Evolutionary conservation across 1,140 invertebrate species (phyloP), one percentile per base, ranked within the genome.

Genomic region (Aphelenchoides avenae): DNA sequence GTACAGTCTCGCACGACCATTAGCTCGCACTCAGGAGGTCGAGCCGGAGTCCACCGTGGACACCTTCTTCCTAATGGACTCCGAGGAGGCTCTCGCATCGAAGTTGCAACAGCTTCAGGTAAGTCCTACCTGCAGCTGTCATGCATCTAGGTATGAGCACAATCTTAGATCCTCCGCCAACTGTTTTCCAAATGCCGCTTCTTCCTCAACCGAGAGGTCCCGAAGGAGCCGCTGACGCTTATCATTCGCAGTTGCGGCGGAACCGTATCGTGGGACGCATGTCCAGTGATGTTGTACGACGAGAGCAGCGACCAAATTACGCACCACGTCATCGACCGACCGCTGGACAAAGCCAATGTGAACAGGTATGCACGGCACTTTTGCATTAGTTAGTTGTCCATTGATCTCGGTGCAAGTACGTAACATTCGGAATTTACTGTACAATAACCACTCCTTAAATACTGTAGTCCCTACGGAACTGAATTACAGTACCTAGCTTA

Each of bases 311-410:
- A 91, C 78, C 84, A 84, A 0, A 96, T 99, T 55, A 92, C 91
- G 5, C 92, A 99, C 83, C 93, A 99, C 64, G 89, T 99, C 77
- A 87, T 96, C 26, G 95, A 99, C 76, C 83, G 94, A 71, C 88
- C 89, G 0, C 39, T 77, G 40, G 44, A 65, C 5, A 49, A 62
- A 11, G 26, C 63, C 3, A 56, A 70, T 26, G 40, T 77, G 3
- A 64, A 60, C 15, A 42, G 68, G 68, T 73, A 26, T 26, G 29
- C 2, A 43, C 20, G n/a, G 18, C 22, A n/a, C n/a, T n/a, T n/a
- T n/a, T n/a, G n/a, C n/a, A n/a, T n/a, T n/a, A n/a, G n/a, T n/a
- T n/a, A n/a, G n/a, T n/a, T n/a, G n/a, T n/a, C n/a, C n/a, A n/a
- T n/a, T n/a, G n/a, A n/a, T n/a, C n/a, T n/a, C n/a, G n/a, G n/a